phyloP scores from a whole-genome alignment of 2,888 invertebrate species.

The Tetranychus truncatus region DNA sequence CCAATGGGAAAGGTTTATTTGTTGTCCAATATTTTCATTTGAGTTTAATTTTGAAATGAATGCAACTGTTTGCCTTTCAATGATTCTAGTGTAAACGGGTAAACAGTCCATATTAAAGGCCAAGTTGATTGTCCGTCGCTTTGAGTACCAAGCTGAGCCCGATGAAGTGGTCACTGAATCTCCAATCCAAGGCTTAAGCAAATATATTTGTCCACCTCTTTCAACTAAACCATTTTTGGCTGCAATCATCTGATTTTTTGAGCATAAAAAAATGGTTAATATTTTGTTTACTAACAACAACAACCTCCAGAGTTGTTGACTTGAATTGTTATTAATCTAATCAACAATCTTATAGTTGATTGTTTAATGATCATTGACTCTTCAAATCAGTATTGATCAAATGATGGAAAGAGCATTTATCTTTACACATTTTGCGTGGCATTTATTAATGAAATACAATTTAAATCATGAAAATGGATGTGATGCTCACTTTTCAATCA shows the following conservation, averaged over 20 bases:
- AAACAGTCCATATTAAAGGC: neutral
- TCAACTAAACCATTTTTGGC: constrained; percentile 1
- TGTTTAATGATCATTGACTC: too few relatives aligned
- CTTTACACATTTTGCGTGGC: too few relatives aligned
- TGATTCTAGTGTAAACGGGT: neutral
- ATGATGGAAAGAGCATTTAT: too few relatives aligned
- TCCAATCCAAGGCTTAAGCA: constrained; percentile 3
- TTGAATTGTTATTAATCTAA: too few relatives aligned
- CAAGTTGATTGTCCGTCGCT: neutral
- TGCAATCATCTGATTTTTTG: neutral
- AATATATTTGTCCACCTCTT: neutral
- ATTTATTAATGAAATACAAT: too few relatives aligned
- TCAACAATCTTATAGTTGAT: too few relatives aligned
- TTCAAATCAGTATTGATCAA: too few relatives aligned
- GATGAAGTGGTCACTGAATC: neutral
- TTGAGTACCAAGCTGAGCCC: neutral
- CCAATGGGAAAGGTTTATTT: neutral
- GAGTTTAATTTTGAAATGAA: neutral
- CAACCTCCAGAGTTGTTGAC: too few relatives aligned
- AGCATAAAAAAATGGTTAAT: neutral
- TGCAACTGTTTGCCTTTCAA: neutral
- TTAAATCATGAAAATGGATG: too few relatives aligned
- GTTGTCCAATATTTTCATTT: neutral
- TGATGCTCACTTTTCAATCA: too few relatives aligned
- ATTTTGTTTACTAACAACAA: too few relatives aligned